Evolutionary conservation across 2,113 vertebrate genomes (phyloP), one percentile per base, ranked within the genome.

Genomic region (Hemiprocne comata): DNA sequence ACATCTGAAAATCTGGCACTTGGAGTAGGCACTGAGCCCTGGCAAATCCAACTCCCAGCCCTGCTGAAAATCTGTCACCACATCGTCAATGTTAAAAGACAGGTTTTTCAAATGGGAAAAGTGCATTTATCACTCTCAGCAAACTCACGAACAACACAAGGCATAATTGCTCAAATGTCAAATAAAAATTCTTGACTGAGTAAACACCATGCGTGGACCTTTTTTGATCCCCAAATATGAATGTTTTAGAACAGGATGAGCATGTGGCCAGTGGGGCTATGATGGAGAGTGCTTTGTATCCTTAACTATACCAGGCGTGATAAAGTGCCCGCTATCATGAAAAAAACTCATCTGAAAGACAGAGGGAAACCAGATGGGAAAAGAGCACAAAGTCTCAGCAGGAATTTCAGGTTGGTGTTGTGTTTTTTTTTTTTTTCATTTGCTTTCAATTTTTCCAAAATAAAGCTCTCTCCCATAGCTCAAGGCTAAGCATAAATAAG

Each of bases 201-300:
- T 91, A 94, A 95, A 96, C 95, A 96, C 92, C 77, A 92, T 0
- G 2, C 70, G 0, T 91, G 83, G 95, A 95, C 50, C 88, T 84
- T 91, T 96, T 97, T 96, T 96, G 93, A 97, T 94, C 93, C 94
- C 83, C 80, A 51, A 94, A 95, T 93, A 95, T 96, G 95, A 96
- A 84, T 16, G n/a, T 33, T 92, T 95, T 29, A 69, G 90, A 95
- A 85, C 85, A 93, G 85, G 93, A 96, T 76, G 94, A 96, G 95
- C 90, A 94, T 57, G 94, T 93, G 94, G 92, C 64, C 71, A 76
- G 89, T 0, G 61, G 38, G 91, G 93, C 67, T 77, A 84, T 64
- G 83, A 87, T 29, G 74, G 91, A 83, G 85, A 91, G 78, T n/a
- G 67, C 73, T 93, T 94, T 78, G 88, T 83, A 93, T 81, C 94